These are phyloP conservation scores for Drosophila antonietae DNA, from an alignment of 2,888 invertebrate genomes.

Conservation along the genomic window DNA sequence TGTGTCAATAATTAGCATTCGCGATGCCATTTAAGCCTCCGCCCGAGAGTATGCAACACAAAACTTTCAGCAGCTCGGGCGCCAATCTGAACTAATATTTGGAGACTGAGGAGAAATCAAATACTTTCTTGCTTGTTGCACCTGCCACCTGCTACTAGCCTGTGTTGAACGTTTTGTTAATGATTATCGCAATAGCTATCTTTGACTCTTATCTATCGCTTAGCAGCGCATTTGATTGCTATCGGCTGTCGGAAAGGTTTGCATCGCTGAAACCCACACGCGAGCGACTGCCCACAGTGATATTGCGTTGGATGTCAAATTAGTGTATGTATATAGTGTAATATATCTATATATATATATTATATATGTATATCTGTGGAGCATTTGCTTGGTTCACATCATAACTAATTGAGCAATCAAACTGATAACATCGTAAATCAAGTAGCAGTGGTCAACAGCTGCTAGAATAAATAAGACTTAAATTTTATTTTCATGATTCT, in stretches of 20 bases:
- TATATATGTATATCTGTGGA: background rate
- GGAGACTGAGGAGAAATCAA: conserved; percentile 39
- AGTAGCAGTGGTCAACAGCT: background rate
- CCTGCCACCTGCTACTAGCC: conserved; percentile 31
- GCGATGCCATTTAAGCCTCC: conserved; percentile 46
- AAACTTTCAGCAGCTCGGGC: background rate
- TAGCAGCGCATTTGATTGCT: conserved; percentile 45
- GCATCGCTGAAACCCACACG: conserved; percentile 18
- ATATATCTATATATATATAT: background rate
- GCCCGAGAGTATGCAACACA: conserved; percentile 61
- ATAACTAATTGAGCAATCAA: background rate
- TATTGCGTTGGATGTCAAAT: conserved; percentile 13
- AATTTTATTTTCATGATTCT: background rate
- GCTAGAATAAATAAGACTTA: background rate
- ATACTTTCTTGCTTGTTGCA: conserved; percentile 1
- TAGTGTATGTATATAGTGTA: background rate
- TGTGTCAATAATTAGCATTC: conserved; percentile 16
- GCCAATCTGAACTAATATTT: conserved; percentile 3
- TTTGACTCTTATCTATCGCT: conserved; percentile 48
- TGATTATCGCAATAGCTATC: conserved; percentile 44
- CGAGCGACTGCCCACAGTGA: conserved; percentile 18
- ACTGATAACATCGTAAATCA: background rate
- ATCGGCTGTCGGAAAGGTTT: conserved; percentile 43
- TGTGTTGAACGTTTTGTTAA: background rate
- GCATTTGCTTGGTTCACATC: conserved; percentile 13